These are phyloP conservation scores for Aphis gossypii DNA, from an alignment of 1,140 invertebrate genomes.

Conservation along the genomic window DNA sequence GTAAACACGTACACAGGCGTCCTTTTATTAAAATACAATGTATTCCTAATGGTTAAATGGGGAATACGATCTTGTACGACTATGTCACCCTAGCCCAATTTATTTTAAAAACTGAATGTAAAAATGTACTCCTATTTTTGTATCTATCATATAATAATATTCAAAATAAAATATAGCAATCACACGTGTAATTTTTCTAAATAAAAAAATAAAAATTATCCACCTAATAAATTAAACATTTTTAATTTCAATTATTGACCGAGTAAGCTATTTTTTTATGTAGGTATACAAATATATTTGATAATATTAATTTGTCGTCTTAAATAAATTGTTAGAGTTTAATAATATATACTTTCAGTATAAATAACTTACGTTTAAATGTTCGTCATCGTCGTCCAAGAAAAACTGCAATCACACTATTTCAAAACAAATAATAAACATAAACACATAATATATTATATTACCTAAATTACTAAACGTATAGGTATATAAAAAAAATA, in stretches of 20 bases:
- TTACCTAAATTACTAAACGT: background rate
- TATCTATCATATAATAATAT: background rate
- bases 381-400: background rate
- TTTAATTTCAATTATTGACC: background rate
- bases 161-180: background rate
- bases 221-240: background rate
- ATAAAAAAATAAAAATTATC: background rate
- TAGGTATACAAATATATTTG: background rate
- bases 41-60: background rate
- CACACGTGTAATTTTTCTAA: background rate
- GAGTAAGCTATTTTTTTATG: background rate
- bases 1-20: background rate
- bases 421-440: background rate
- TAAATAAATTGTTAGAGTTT: background rate
- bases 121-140: background rate
- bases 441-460: background rate
- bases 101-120: background rate
- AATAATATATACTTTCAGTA: background rate
- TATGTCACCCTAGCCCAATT: background rate
- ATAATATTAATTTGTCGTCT: background rate
- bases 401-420: background rate
- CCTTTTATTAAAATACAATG: background rate
- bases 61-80: background rate
- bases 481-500: background rate
- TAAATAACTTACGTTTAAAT: constrained; percentile 34